These are phyloP conservation scores for Staurois parvus DNA, from an alignment of 2,797 vertebrate genomes.

Conservation along the genomic window DNA sequence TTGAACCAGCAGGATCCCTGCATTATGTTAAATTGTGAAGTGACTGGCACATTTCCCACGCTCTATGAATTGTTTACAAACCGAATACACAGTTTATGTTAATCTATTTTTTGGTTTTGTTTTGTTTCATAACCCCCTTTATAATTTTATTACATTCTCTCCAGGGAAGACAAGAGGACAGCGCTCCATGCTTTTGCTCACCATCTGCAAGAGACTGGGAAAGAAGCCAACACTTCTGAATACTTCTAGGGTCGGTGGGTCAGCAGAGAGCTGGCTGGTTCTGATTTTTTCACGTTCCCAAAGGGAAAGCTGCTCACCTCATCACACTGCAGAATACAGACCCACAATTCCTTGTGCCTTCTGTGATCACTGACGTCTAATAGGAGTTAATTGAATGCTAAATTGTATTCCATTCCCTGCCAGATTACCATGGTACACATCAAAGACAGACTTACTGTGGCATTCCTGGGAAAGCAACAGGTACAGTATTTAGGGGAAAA, in stretches of 20 bases:
- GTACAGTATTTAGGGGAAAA: conserved; percentile 19
- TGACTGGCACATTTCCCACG: conserved; percentile 66
- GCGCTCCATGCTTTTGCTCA: conserved; percentile 67
- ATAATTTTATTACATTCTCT: conserved; percentile 71
- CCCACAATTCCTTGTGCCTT: conserved; percentile 49
- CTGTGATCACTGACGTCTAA: conserved; percentile 65
- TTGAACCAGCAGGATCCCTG: conserved; percentile 9
- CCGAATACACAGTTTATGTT: conserved; percentile 67
- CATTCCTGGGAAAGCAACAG: conserved; percentile 45
- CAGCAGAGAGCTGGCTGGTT: conserved; percentile 69
- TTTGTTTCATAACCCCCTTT: conserved; percentile 67
- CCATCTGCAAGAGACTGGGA: conserved; percentile 74
- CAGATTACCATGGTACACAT: conserved; percentile 44
- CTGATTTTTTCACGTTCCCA: conserved; percentile 68
- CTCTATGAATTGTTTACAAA: conserved; percentile 71
- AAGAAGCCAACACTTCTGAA: conserved; percentile 69
- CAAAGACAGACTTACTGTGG: conserved; percentile 33
- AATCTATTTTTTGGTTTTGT: conserved; percentile 70
- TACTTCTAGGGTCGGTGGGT: conserved; percentile 68
- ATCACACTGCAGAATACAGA: conserved; percentile 69
- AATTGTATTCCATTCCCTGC: conserved; percentile 68
- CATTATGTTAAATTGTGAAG: conserved; percentile 26
- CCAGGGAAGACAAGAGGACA: conserved; percentile 66
- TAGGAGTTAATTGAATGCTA: conserved; percentile 57
- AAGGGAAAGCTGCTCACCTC: conserved; percentile 71